Evolutionary conservation across 2,797 vertebrate species (phyloP).

Genomic region (Chromis chromis): DNA sequence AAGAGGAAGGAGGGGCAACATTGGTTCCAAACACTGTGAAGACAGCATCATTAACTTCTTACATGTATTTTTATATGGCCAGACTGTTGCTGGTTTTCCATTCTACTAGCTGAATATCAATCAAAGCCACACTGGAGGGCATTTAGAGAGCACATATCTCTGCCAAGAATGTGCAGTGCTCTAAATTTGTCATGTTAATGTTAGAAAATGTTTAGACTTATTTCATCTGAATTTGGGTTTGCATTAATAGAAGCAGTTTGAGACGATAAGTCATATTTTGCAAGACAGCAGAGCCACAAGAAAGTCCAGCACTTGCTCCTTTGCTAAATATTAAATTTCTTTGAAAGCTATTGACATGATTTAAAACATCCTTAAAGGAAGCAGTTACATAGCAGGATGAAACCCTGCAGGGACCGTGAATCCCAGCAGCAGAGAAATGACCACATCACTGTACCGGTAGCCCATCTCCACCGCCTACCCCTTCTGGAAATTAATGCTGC

Average conservation of each 20-base stretch:
- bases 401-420: conserved; percentile 24
- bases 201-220: conserved; percentile 1
- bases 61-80: not conserved
- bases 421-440: conserved; percentile 3
- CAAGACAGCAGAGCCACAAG: not conserved
- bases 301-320: not conserved
- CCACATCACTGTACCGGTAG: not conserved
- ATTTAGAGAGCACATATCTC: not conserved
- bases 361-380: conserved; percentile 18
- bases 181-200: conserved; percentile 2
- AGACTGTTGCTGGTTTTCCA: not conserved
- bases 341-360: not conserved
- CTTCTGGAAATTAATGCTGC: conserved; percentile 2
- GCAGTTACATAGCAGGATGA: conserved; percentile 7
- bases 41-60: not conserved
- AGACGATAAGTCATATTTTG: not conserved
- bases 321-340: not conserved
- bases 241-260: not conserved
- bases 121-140: not conserved
- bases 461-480: not conserved
- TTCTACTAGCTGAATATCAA: not conserved
- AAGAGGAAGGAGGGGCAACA: not conserved
- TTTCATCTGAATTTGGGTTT: not conserved
- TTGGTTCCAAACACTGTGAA: not conserved
- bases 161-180: not conserved